Evolutionary conservation across 2,888 invertebrate species (phyloP), one percentile per base, ranked within the genome.

Genomic region (Sarcophaga subvicina): DNA sequence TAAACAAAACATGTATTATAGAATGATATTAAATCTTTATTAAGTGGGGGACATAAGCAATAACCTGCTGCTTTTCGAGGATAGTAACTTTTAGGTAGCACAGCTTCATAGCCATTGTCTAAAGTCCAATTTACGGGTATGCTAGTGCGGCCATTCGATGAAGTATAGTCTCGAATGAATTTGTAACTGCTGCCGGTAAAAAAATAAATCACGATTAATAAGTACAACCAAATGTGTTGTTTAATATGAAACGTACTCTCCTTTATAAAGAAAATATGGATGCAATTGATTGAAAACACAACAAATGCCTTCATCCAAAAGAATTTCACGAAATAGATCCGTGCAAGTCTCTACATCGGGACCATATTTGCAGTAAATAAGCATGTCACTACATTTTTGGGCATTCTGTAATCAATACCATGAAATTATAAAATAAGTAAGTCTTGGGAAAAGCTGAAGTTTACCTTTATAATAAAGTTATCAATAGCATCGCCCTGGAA

Each of bases 271-370:
- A 77, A 49, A 88, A 62, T 64, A 83, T 5, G 95, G 94, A 79
- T 96, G 96, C 1, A 97, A 95, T 67, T 95, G 95, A 91, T 97
- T 97, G 91, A 97, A 97, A 10, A 96, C 96, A 92, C 97, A 97
- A 91, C 97, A 97, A 14, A 97, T 94, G 0, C 97, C 97, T 91
- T 97, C 97, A 90, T 97, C 97, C 0, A 97, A 96, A 79, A 96
- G 94, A 82, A 96, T 95, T 0, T 96, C 95, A 90, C 96, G 96
- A 92, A 97, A 97, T 83, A 96, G 91, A 72, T 95, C 94, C 17
- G 95, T 94, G 90, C 97, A 97, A 82, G 94, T 94, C 64, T 85
- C 85, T 89, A 94, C 93, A 37, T 94, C 93, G 0, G 95, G 95
- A 90, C 95, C 95, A 96, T 96, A 97, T 86, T 93, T 92, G 90